A percentile compares a stretch with the other conserved stretches of the same genome.
These are phyloP conservation scores for Nanorana parkeri DNA, from an alignment of 2,113 vertebrate genomes.

Conservation along the genomic window DNA sequence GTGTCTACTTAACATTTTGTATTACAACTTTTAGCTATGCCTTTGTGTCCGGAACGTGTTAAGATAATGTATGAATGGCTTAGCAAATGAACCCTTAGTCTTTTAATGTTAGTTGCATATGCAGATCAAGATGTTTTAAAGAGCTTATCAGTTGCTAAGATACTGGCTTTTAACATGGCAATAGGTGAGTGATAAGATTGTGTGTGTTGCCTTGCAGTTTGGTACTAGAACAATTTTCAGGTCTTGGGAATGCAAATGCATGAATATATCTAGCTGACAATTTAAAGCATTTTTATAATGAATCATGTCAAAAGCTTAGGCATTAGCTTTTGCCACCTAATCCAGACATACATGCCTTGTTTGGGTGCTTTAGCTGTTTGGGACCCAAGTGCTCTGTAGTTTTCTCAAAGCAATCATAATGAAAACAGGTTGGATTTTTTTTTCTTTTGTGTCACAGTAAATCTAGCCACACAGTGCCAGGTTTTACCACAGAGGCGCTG, in stretches of 20 bases:
- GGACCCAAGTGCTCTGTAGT: too few relatives aligned
- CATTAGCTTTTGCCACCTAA: too few relatives aligned
- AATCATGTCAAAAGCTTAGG: too few relatives aligned
- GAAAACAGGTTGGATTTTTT: too few relatives aligned
- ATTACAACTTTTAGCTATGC: not conserved
- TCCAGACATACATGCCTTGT: too few relatives aligned
- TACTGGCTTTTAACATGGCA: conserved; percentile 53
- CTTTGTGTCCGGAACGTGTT: conserved; percentile 42
- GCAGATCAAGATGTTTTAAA: conserved; percentile 56
- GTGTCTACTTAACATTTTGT: conserved; percentile 35
- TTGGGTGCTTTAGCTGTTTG: too few relatives aligned
- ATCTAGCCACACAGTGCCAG: too few relatives aligned
- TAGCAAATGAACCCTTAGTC: conserved; percentile 47
- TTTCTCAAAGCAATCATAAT: too few relatives aligned
- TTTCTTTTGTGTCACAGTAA: too few relatives aligned
- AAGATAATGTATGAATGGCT: conserved; percentile 20
- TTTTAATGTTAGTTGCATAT: conserved; percentile 59
- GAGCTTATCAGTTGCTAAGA: conserved; percentile 68
- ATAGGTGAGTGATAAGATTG: conserved; percentile 61
- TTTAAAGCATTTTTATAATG: too few relatives aligned
- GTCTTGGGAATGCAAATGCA: not conserved
- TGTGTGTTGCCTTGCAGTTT: not conserved
- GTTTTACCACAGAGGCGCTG: too few relatives aligned
- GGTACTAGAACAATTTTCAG: not conserved
- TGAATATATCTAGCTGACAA: not conserved